These are phyloP conservation scores for Phymanthus crucifer DNA, from an alignment of 92 coral and sea anemone species.

Conservation along the genomic window DNA sequence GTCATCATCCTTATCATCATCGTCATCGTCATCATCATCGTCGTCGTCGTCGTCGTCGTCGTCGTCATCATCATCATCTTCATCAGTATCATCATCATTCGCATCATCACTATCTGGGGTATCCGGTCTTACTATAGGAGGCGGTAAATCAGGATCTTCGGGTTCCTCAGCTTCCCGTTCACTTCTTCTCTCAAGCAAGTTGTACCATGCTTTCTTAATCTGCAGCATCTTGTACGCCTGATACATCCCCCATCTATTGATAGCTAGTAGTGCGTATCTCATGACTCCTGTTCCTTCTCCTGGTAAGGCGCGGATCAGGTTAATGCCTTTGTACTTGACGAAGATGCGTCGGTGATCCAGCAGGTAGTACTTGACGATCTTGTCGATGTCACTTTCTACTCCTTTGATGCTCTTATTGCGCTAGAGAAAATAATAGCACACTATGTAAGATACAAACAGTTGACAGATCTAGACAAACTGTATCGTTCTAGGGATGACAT, in stretches of 20 bases:
- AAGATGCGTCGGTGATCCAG: constrained; percentile 89
- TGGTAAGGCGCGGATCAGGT: constrained; percentile 59
- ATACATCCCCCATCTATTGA: constrained; percentile 95
- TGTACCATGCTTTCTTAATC: constrained; percentile 81
- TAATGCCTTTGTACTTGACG: constrained; percentile 76
- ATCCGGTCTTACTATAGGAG: constrained; percentile 34
- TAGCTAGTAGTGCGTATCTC: constrained; percentile 76
- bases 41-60: constrained; percentile 78
- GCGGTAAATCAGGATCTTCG: constrained; percentile 40
- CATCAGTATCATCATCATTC: constrained; percentile 63
- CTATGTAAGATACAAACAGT: neutral
- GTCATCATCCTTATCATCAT: too few relatives aligned
- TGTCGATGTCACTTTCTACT: constrained; percentile 71
- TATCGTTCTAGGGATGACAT: too few relatives aligned
- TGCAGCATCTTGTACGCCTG: constrained; percentile 80
- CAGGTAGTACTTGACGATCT: constrained; percentile 75
- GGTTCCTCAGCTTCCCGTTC: constrained; percentile 68
- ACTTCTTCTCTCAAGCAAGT: constrained; percentile 66
- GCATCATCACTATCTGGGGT: constrained; percentile 64
- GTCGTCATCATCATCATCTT: constrained; percentile 69
- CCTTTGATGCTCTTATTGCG: constrained; percentile 60
- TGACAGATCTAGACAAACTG: too few relatives aligned
- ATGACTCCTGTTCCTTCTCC: constrained; percentile 66
- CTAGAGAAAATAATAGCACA: constrained; percentile 37
- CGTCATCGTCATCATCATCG: constrained; percentile 69